Conservation (phyloP, 2,888 invertebrate species). For the Cyaniris semiargus region DNA sequence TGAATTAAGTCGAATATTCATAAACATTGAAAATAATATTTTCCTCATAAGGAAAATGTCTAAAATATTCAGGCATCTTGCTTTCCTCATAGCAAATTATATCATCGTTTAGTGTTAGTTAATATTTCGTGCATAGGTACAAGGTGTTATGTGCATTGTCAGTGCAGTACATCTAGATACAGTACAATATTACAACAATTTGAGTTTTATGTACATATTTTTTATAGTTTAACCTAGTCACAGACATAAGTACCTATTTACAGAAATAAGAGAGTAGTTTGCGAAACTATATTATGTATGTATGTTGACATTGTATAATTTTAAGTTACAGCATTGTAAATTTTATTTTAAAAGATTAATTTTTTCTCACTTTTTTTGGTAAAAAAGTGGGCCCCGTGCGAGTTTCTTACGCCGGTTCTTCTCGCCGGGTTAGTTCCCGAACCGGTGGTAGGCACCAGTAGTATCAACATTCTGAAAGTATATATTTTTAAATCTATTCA, state of each 20-base stretch:
- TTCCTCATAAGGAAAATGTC: not conserved
- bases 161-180: not conserved
- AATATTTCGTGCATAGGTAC: not conserved
- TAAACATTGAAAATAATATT: not conserved
- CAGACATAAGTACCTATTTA: no score
- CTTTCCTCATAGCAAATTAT: not conserved
- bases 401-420: no score
- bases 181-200: not conserved
- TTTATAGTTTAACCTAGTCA: not conserved
- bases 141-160: slow-evolving; percentile 3
- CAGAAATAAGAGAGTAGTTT: not conserved
- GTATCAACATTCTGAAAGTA: no score
- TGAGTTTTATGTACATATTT: not conserved
- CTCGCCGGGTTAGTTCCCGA: no score
- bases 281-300: no score
- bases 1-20: not conserved
- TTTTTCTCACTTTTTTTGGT: no score
- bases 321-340: no score
- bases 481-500: no score
- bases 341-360: no score
- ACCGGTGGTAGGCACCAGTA: no score
- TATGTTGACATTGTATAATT: no score
- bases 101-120: not conserved
- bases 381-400: no score
- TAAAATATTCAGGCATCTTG: not conserved